These are phyloP conservation scores for Lerema accius DNA, from an alignment of 1,140 invertebrate species.

Conservation along the genomic window DNA sequence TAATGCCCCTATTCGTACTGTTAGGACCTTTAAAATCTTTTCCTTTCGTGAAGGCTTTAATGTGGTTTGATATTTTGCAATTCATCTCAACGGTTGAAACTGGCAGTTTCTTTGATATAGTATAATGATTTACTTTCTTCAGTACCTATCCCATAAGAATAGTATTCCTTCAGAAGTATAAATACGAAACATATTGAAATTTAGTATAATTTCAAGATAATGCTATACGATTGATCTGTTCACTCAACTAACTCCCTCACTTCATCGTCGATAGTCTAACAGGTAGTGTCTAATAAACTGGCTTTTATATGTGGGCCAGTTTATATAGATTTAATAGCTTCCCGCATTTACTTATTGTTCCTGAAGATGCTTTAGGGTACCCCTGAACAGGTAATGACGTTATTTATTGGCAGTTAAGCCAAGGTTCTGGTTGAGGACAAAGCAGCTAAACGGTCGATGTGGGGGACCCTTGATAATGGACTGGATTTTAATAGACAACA, in stretches of 20 bases:
- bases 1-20: too few species aligned
- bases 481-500: conserved; percentile 52
- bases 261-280: conserved; percentile 1
- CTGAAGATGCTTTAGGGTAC: conserved; percentile 60
- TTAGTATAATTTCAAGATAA: too few species aligned
- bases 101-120: too few species aligned
- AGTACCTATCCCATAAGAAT: too few species aligned
- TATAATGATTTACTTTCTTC: too few species aligned
- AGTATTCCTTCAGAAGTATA: too few species aligned
- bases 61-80: too few species aligned
- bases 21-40: too few species aligned
- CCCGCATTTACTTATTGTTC: conserved; percentile 72
- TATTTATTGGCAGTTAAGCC: conserved; percentile 73
- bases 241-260: neutral
- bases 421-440: conserved; percentile 58
- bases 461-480: conserved; percentile 49
- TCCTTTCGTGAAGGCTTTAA: too few species aligned
- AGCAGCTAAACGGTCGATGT: conserved; percentile 60
- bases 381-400: conserved; percentile 74
- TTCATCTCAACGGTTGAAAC: too few species aligned
- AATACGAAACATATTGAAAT: too few species aligned
- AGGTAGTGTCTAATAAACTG: conserved; percentile 48
- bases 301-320: conserved; percentile 60
- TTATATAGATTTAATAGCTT: conserved; percentile 67
- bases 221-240: too few species aligned